These are phyloP conservation scores for Eulemur rubriventer DNA, from an alignment of 2,797 vertebrate genomes.

Conservation along the genomic window DNA sequence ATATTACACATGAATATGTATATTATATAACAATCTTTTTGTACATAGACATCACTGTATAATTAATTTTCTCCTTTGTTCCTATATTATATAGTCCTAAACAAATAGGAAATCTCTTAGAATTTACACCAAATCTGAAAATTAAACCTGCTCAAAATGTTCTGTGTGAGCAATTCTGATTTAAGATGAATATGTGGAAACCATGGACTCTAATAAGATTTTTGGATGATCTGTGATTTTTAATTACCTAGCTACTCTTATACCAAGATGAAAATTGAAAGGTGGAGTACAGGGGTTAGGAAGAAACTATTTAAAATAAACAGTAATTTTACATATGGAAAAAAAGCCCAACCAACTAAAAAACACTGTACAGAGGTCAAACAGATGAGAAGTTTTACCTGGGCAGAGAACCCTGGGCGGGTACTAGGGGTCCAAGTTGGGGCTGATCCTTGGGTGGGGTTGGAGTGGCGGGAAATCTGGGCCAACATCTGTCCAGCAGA, in stretches of 20 bases:
- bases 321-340: background rate
- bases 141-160: background rate
- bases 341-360: background rate
- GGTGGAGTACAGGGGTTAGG: background rate
- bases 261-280: background rate
- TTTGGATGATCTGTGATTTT: constrained; percentile 14
- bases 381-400: constrained; percentile 84
- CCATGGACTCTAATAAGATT: background rate
- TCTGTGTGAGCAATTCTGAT: background rate
- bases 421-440: constrained; percentile 86
- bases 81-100: background rate
- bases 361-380: background rate
- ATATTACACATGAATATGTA: background rate
- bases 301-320: background rate
- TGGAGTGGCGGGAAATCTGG: constrained; percentile 94
- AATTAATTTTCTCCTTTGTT: constrained; percentile 16
- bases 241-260: constrained; percentile 10
- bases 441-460: constrained; percentile 84
- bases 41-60: background rate
- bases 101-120: constrained; percentile 24
- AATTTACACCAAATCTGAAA: background rate
- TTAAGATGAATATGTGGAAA: constrained; percentile 21
- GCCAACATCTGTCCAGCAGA: constrained; percentile 92
- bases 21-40: background rate
- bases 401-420: constrained; percentile 89